Evolutionary conservation across 2,113 vertebrate species (phyloP).

Genomic region (Platichthys flesus): DNA sequence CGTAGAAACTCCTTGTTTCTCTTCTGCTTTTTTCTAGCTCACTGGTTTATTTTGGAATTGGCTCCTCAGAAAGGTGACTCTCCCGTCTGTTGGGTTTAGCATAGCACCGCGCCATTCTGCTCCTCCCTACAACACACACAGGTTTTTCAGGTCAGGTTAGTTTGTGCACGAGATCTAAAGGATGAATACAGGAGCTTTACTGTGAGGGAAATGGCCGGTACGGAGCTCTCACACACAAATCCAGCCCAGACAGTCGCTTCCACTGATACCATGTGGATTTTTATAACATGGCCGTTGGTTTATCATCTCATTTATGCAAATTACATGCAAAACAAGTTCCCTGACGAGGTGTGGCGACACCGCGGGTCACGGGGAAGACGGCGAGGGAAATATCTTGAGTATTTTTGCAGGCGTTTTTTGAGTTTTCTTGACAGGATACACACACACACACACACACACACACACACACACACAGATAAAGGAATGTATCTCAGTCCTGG

Average conservation of each 20-base stretch:
- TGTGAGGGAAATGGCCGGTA: neutral
- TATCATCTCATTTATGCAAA: conserved; percentile 27
- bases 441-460: neutral
- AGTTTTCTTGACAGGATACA: conserved; percentile 4
- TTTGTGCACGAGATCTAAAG: conserved; percentile 63
- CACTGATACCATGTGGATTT: conserved; percentile 10
- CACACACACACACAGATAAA: conserved; percentile 26
- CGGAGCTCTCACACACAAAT: neutral
- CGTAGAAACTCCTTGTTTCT: conserved; percentile 32
- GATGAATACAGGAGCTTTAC: conserved; percentile 18
- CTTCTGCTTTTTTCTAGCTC: conserved; percentile 38
- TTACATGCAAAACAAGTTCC: conserved; percentile 13
- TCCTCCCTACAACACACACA: conserved; percentile 54
- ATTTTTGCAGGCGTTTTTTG: conserved; percentile 5
- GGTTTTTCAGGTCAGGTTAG: conserved; percentile 74
- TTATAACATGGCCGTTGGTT: neutral
- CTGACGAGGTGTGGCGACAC: neutral
- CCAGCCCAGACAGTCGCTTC: neutral
- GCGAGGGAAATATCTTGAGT: neutral
- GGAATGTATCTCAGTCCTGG: conserved; percentile 63
- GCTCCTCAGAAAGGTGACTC: neutral
- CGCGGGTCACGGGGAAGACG: neutral
- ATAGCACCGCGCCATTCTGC: neutral
- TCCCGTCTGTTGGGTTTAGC: neutral
- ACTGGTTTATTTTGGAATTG: neutral